phyloP scores from a whole-genome alignment of 2,797 vertebrate species.

The Cynopterus sphinx region DNA sequence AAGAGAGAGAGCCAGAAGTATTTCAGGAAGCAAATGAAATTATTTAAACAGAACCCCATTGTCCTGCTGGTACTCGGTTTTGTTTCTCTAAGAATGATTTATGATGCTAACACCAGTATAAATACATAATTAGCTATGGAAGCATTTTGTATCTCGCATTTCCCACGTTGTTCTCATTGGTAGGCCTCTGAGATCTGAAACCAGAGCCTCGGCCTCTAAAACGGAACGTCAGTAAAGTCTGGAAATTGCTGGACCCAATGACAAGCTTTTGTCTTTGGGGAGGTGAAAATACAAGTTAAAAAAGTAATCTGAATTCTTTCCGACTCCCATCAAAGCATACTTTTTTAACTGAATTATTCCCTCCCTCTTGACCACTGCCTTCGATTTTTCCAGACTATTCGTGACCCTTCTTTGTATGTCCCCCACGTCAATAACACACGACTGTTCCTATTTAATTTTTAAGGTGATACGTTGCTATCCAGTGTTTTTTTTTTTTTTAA shows the following conservation, averaged over 20 bases:
- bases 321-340: background rate
- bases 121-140: constrained; percentile 73
- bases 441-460: constrained; percentile 73
- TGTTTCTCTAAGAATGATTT: constrained; percentile 84
- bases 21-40: constrained; percentile 74
- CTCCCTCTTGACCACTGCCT: background rate
- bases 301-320: background rate
- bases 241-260: background rate
- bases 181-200: background rate
- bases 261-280: background rate
- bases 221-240: background rate
- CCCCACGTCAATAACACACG: background rate
- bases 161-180: background rate
- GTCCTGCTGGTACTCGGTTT: constrained; percentile 44
- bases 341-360: constrained; percentile 52
- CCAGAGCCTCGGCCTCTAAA: background rate
- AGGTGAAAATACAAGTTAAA: background rate
- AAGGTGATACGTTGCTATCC: constrained; percentile 68
- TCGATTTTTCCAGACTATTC: constrained; percentile 30
- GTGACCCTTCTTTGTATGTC: constrained; percentile 49
- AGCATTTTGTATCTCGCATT: constrained; percentile 30
- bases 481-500: constrained; percentile 45
- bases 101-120: constrained; percentile 77
- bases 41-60: constrained; percentile 54
- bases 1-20: constrained; percentile 12